A percentile compares a stretch with the other conserved stretches of the same genome.
phyloP scores from a whole-genome alignment of 1,140 invertebrate species.

The Palaemon carinicauda region DNA sequence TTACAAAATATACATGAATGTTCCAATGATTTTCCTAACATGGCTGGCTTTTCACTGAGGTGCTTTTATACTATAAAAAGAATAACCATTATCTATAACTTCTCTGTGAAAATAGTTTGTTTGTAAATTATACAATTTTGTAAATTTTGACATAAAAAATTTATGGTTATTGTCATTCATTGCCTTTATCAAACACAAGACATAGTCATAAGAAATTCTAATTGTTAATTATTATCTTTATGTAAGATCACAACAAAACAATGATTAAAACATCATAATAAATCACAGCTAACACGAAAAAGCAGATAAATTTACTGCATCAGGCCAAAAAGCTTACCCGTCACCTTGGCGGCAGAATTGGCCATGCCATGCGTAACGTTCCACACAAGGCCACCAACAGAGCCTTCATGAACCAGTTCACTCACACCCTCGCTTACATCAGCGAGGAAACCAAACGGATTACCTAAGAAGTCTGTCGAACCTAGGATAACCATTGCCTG shows the following conservation, averaged over 20 bases:
- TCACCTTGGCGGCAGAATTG: conserved; percentile 95
- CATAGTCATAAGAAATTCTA: no score
- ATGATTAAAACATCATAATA: background rate
- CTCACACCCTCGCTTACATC: conserved; percentile 95
- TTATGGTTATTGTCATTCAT: no score
- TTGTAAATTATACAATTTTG: no score
- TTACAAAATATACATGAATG: no score
- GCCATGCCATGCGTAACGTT: conserved; percentile 97
- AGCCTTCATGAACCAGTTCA: conserved; percentile 88
- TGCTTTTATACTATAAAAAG: no score
- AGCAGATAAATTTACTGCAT: background rate
- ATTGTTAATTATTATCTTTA: no score
- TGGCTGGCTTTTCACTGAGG: no score
- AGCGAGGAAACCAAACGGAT: conserved; percentile 93
- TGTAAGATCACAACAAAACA: background rate
- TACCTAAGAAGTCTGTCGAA: conserved; percentile 96
- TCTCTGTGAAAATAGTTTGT: no score
- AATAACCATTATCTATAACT: no score
- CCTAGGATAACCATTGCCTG: conserved; percentile 95
- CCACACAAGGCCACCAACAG: conserved; percentile 86
- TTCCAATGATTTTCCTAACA: no score
- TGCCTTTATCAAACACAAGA: no score
- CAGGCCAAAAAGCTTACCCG: conserved; percentile 64
- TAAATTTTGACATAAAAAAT: no score
- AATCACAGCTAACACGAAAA: background rate